Conservation (phyloP, 1,140 invertebrate species). For the Drosophila pseudoananassae region DNA sequence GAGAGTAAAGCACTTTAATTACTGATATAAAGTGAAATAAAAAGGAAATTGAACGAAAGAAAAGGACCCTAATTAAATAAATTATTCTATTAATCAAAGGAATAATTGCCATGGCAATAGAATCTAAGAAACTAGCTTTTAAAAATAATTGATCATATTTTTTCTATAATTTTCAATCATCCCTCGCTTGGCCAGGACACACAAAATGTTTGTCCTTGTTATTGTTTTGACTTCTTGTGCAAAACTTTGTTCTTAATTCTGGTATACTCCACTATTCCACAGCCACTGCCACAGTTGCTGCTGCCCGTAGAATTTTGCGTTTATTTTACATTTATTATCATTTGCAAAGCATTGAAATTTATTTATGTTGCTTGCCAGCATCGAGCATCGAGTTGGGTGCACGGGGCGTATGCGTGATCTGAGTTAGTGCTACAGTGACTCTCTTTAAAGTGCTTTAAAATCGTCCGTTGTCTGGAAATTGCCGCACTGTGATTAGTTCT, state of each 20-base stretch:
- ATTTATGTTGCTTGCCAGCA: conserved; percentile 58
- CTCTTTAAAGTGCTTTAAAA: conserved; percentile 51
- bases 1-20: conserved; percentile 1
- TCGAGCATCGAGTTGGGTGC: conserved; percentile 8
- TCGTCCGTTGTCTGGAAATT: conserved; percentile 45
- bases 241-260: conserved; percentile 77
- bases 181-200: conserved; percentile 41
- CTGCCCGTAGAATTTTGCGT: conserved; percentile 63
- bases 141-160: too few relatives aligned
- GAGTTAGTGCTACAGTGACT: conserved; percentile 12
- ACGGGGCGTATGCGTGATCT: conserved; percentile 61
- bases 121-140: too few relatives aligned
- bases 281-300: conserved; percentile 15
- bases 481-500: conserved; percentile 69
- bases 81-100: too few relatives aligned
- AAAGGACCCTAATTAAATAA: too few relatives aligned
- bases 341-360: conserved; percentile 78
- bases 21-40: neutral
- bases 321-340: conserved; percentile 82
- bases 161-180: neutral
- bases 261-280: conserved; percentile 22
- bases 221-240: conserved; percentile 80
- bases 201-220: conserved; percentile 72
- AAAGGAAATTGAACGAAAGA: neutral
- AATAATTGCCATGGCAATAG: too few relatives aligned